Base-by-base conservation (phyloP, 1,140 invertebrate genomes). In the Mamestra configurata region DNA sequence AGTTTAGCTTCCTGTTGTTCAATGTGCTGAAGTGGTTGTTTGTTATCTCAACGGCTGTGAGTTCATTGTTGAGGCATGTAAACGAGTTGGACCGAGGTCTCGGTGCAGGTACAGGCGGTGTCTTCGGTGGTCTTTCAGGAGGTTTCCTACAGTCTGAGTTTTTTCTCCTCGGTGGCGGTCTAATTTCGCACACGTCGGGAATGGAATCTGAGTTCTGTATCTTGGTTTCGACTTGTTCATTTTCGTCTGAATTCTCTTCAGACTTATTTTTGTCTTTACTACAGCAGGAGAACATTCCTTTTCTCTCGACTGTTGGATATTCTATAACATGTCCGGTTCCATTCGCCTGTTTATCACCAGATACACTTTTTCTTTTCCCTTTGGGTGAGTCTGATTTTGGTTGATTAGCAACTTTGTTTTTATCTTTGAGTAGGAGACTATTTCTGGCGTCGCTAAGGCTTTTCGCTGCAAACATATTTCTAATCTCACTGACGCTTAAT, bases 271-370 rank as follows among this genome's bases (percentile, higher is more conserved):
- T 94, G 71, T 95, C 94, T 94, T 96, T 96, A 46, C 95, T 95
- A 82, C 96, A 97, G 86, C 96, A 97, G 43, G 96, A 97, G 86
- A 97, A 97, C 87, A 96, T 96, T 55, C 96, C 96, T 90, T 96
- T 97, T 71, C 96, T 95, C 89, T 97, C 96, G 6, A 97, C 95
- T 0, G 96, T 97, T 4, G 96, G 95, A 86, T 97, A 97, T 88
- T 97, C 96, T 84, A 97, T 97, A 43, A 97, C 93, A 79, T 96
- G 96, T 57, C 93, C 89, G 57, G 83, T 91, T n/a, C 93, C 94
- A 59, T 94, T 93, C 4, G 91, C 76, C 80, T 93, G 92, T 46
- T 93, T 93, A 31, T 95, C 88, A 57, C 81, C 80, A 22, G 80
- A 81, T 27, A 92, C 61, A 83, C 95, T 95, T 88, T 95, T 94